Evolutionary conservation across 2,888 invertebrate species (phyloP).

Genomic region (Sinopyrophorus schimmeli): DNA sequence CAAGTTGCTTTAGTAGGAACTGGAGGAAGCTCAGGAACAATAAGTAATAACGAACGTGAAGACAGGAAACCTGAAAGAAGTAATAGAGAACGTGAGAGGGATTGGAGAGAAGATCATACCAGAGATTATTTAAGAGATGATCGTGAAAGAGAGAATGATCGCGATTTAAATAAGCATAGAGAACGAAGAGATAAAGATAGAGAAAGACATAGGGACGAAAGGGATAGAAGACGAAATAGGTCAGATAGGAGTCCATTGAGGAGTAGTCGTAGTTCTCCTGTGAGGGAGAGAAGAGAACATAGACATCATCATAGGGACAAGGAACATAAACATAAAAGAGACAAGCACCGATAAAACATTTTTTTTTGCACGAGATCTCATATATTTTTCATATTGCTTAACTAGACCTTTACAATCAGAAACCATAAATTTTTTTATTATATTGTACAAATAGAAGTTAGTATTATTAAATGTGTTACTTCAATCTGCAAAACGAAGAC

Average conservation of each 20-base stretch:
- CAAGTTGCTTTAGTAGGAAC: conserved; percentile 30
- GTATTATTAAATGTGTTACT: too few species aligned
- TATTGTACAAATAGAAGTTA: too few species aligned
- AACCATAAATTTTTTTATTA: too few species aligned
- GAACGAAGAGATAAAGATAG: conserved; percentile 37
- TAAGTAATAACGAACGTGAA: conserved; percentile 45
- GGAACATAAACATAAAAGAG: conserved; percentile 40
- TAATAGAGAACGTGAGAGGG: conserved; percentile 44
- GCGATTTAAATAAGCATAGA: conserved; percentile 43
- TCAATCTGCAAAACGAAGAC: too few species aligned
- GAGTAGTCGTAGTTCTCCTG: conserved; percentile 40
- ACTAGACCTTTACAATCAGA: too few species aligned
- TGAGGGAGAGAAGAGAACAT: conserved; percentile 24
- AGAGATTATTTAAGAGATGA: conserved; percentile 48
- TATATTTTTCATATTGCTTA: too few species aligned
- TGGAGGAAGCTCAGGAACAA: conserved; percentile 16
- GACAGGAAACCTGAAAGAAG: conserved; percentile 31
- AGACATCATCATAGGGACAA: conserved; percentile 33
- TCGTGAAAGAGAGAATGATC: conserved; percentile 39
- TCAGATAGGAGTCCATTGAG: conserved; percentile 52
- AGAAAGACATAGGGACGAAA: conserved; percentile 39
- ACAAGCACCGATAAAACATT: conserved; percentile 25
- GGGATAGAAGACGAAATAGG: conserved; percentile 49
- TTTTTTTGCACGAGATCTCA: too few species aligned
- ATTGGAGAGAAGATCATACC: conserved; percentile 44